Base-by-base conservation (phyloP, 35 echinoderm and acorn worm species). In the Apostichopus californicus region DNA sequence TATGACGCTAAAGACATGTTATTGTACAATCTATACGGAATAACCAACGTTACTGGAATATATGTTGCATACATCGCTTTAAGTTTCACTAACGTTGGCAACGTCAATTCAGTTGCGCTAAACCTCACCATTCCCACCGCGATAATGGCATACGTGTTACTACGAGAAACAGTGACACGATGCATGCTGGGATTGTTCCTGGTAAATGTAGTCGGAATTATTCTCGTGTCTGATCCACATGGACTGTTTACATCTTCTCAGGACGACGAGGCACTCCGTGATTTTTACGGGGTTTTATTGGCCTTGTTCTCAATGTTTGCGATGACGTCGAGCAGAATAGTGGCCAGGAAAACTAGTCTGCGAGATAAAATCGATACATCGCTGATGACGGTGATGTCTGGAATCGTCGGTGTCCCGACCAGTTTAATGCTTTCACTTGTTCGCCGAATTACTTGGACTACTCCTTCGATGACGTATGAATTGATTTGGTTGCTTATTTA, bases 41-140 rank as follows among this genome's bases (percentile, higher is more conserved):
- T 87, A 2, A 18, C 59, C 18, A 87, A 87, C 64, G 86, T 87
- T 3, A 26, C 25, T 6, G 86, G 56, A 9, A 11, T 87, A 57
- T 87, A 63, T 20, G 2, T 87, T 14, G n/a, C 86, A 24, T 87
- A 87, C 59, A 22, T 87, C 54, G 86, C 86, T 10, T 26, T 87
- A 57, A 6, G 24, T 11, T 87, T 87, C 18, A 87, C 86, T 5
- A 68, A 87, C 12, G 25, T 87, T 24, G 86, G 86, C 12, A 87
- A 87, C 55, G 86, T 87, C 20, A 57, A 87, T 58, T 55, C 86
- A 21, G 52, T 87, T 14, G 86, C 80, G 0, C 12, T 87, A 9
- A 87, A 87, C 57, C 8, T 87, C 1, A 65, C 86, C 5, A 87
- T 87, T 26, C 57, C 86, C 15, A 87, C 86, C 56, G 86, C 64